These are phyloP conservation scores for Agapostemon virescens DNA, from an alignment of 2,888 invertebrate genomes.

Conservation along the genomic window DNA sequence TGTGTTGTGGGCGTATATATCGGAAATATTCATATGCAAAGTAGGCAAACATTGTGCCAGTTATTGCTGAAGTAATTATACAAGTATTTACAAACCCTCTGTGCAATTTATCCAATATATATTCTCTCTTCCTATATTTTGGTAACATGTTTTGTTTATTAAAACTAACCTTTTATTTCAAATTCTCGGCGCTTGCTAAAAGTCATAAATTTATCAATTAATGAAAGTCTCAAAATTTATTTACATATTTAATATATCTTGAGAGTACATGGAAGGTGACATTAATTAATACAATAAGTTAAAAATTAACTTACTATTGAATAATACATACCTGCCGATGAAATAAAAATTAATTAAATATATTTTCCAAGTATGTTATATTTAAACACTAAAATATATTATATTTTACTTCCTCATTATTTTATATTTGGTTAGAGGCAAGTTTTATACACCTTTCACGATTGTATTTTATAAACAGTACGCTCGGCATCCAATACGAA, in stretches of 20 bases:
- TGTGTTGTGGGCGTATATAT: conserved; percentile 79
- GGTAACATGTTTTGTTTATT: conserved; percentile 30
- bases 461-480: background rate
- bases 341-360: background rate
- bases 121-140: conserved; percentile 33
- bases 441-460: background rate
- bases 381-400: background rate
- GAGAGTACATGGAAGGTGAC: background rate
- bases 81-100: conserved; percentile 81
- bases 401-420: background rate
- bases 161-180: background rate
- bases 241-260: background rate
- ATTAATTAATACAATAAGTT: background rate
- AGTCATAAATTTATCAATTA: background rate
- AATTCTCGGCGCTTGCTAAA: background rate
- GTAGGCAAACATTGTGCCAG: conserved; percentile 77
- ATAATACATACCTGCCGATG: background rate
- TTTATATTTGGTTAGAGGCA: conserved; percentile 20
- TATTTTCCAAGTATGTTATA: background rate
- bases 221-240: background rate
- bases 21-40: conserved; percentile 81
- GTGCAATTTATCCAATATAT: conserved; percentile 81
- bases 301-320: background rate
- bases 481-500: background rate
- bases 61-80: conserved; percentile 80